These are phyloP conservation scores for Peucedramus taeniatus DNA, from an alignment of 2,113 vertebrate genomes.

Conservation along the genomic window DNA sequence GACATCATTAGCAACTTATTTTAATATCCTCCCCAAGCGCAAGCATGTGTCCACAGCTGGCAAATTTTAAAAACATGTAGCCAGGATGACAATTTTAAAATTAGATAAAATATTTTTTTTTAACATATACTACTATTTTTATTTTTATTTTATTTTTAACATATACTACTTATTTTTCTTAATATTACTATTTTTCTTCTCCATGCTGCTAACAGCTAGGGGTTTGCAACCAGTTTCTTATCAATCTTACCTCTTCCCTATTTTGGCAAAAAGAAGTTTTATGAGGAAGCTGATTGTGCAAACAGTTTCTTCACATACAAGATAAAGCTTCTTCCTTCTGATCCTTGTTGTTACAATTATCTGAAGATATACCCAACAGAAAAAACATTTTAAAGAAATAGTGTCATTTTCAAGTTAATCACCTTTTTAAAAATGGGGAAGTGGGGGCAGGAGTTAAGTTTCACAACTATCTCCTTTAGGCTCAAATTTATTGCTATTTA, in stretches of 20 bases:
- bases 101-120: background rate
- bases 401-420: conserved; percentile 9
- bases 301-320: background rate
- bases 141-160: background rate
- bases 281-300: background rate
- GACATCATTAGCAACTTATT: background rate
- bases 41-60: background rate
- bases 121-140: background rate
- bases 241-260: background rate
- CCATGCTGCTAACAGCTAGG: background rate
- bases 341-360: background rate
- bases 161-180: background rate
- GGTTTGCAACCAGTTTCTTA: background rate
- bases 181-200: background rate
- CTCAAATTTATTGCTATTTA: conserved; percentile 35
- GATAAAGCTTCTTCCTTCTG: background rate
- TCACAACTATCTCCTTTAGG: conserved; percentile 5
- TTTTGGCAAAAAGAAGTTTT: background rate
- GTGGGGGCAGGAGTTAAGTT: background rate
- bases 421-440: background rate
- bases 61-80: background rate
- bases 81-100: background rate
- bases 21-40: background rate
- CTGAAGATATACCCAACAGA: background rate
- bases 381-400: background rate